These are phyloP conservation scores for Drosophila dunni DNA, from an alignment of 1,140 invertebrate species.

Conservation along the genomic window DNA sequence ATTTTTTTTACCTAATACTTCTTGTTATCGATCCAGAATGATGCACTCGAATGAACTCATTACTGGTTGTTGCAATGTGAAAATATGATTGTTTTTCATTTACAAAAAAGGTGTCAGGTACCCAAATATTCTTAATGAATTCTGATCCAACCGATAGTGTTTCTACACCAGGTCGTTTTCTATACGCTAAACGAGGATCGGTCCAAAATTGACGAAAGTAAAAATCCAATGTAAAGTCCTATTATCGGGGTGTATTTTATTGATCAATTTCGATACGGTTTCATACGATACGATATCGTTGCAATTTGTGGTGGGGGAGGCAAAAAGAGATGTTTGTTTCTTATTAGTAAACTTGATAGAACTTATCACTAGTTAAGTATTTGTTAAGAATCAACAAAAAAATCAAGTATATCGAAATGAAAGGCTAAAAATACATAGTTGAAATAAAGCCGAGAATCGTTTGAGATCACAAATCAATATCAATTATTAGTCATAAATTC, in stretches of 20 bases:
- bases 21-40: slow-evolving; percentile 96
- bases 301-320: slow-evolving; percentile 14
- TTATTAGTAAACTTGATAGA: slow-evolving; percentile 54
- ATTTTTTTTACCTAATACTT: slow-evolving; percentile 94
- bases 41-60: slow-evolving; percentile 98
- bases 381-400: slow-evolving; percentile 12
- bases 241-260: slow-evolving; percentile 31
- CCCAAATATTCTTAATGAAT: slow-evolving; percentile 99
- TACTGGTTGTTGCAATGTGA: slow-evolving; percentile 98
- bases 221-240: slow-evolving; percentile 99
- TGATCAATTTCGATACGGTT: slow-evolving; percentile 27
- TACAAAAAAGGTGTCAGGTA: slow-evolving; percentile 99
- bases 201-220: slow-evolving; percentile 99
- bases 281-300: slow-evolving; percentile 23
- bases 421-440: slow-evolving; percentile 28
- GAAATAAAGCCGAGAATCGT: slow-evolving; percentile 26
- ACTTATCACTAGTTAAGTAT: slow-evolving; percentile 29
- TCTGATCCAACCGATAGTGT: slow-evolving; percentile 96
- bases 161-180: slow-evolving; percentile 93
- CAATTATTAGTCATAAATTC: background rate
- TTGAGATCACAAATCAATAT: slow-evolving; percentile 4
- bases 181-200: slow-evolving; percentile 96
- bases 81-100: slow-evolving; percentile 99
- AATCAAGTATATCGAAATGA: slow-evolving; percentile 36
- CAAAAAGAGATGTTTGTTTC: slow-evolving; percentile 59